A percentile compares a stretch with the other conserved stretches of the same genome.
These are phyloP conservation scores for Phainopepla nitens DNA, from an alignment of 2,113 vertebrate genomes.

Conservation along the genomic window DNA sequence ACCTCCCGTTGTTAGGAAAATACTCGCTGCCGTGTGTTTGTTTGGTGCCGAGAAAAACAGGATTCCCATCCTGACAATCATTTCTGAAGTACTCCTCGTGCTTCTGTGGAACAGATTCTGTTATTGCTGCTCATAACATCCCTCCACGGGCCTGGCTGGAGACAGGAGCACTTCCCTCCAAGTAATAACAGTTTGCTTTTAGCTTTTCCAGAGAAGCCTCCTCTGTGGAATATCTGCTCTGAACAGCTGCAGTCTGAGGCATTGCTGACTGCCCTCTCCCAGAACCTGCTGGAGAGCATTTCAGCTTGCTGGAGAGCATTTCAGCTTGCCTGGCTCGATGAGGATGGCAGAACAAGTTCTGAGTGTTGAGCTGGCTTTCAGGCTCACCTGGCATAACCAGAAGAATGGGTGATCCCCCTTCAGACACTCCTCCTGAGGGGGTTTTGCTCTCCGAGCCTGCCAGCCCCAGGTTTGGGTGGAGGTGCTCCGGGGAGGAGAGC, in stretches of 20 bases:
- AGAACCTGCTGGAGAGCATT: no score
- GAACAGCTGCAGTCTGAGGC: not conserved
- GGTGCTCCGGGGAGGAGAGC: no score
- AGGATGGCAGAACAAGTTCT: not conserved
- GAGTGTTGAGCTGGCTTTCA: not conserved
- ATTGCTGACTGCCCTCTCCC: accelerated
- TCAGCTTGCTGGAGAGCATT: no score
- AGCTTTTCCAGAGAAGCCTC: not conserved
- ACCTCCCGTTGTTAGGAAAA: not conserved
- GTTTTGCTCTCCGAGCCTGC: not conserved
- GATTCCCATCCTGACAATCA: not conserved
- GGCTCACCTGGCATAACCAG: not conserved
- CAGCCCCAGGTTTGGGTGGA: accelerated
- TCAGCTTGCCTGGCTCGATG: accelerated
- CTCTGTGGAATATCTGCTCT: not conserved
- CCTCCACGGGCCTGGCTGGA: not conserved
- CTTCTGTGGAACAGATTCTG: not conserved
- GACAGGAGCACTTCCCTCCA: not conserved
- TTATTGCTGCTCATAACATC: not conserved
- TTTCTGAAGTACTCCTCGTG: not conserved
- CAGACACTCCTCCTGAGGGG: accelerated
- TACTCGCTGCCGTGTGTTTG: not conserved
- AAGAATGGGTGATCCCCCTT: accelerated
- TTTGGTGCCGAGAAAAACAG: not conserved
- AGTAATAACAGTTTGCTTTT: not conserved